Evolutionary conservation across 2,888 invertebrate genomes (phyloP), one percentile per base, ranked within the genome.

Genomic region (Copidosoma aretas): DNA sequence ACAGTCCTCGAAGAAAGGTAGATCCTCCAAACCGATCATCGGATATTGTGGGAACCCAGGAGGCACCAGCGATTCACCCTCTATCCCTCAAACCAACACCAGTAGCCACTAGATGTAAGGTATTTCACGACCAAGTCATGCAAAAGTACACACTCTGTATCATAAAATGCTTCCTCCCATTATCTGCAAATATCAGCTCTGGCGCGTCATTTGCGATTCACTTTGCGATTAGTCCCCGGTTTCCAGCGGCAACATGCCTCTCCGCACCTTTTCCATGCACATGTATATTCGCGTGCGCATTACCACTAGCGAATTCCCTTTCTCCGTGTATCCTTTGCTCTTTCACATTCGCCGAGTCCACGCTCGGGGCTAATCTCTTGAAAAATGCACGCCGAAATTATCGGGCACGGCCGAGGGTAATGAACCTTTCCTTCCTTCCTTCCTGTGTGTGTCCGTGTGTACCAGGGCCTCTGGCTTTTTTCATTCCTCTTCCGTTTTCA

Each of bases 341-440:
- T 61, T 58, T 58, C 62, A 21, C 52, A 62, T 46, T 10, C 51
- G 15, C 1, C 19, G 51, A 53, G 21, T 12, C 41, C 58, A 21
- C 53, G 32, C 41, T 21, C 39, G 51, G 43, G 64, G 69, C 61
- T 39, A 39, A 24, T 58, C 49, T 53, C 52, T 64, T 69, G 53
- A 65, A 69, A 69, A 65, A 65, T 69, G 63, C 53, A 65, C 41
- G 25, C 39, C 61, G 57, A 58, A 65, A 65, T 69, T 69, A 69
- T 61, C 61, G 53, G 57, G 57, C 51, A 41, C 52, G 43, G 52
- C 58, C 57, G 43, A 61, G 67, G 61, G 49, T 65, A 60, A 60
- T 43, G 60, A 60, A 49, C 32, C 62, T 41, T 51, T 43, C 46
- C n/a, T 19, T 25, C 59, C 51, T 22, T 25, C 12, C 22, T 58